Evolutionary conservation across 2,797 vertebrate genomes (phyloP), one percentile per base, ranked within the genome.

Genomic region (Squalus acanthias): DNA sequence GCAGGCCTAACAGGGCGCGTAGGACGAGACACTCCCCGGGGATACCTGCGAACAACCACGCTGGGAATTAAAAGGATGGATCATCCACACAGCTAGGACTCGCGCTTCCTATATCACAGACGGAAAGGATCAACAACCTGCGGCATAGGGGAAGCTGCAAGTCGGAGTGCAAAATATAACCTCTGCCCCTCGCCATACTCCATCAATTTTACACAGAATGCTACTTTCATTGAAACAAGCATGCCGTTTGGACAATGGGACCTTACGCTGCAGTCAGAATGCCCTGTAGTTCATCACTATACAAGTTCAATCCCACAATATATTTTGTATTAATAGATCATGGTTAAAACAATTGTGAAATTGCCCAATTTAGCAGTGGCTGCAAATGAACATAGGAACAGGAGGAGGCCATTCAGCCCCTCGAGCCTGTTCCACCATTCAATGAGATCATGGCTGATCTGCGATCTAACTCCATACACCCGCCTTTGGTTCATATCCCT

Each of bases 1-100:
- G 50, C 46, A 24, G 96, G 76, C 79, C 99, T 98, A 95, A 98
- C 97, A 0, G 99, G 99, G 70, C 99, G 99, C 0, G 97, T 22
- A 0, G 98, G 97, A 22, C 99, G 98, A 3, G 98, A 96, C 3
- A 98, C 96, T 70, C 97, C 97, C 0, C 98, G 98, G 63, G 98
- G 97, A 96, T 98, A 98, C 50, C 99, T 98, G 97, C 97, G 50
- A 39, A 33, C n/a, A 76, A n/a, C 24, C 50, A 95, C 24, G 50
- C 17, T 74, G 46, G 46, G 46, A 76, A 76, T 60, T 76, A 95
- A 76, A n/a, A 5, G 53, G 13, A 17, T 33, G 29, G 29, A 33
- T 26, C 46, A 60, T 3, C 5, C 26, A 53, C 4, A 0, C 2
- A 33, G 26, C 50, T 72, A 15, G 5, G 50, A n/a, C 26, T 74